These are phyloP conservation scores for Sminthurides aquaticus DNA, from an alignment of 2,888 invertebrate genomes.

Conservation along the genomic window DNA sequence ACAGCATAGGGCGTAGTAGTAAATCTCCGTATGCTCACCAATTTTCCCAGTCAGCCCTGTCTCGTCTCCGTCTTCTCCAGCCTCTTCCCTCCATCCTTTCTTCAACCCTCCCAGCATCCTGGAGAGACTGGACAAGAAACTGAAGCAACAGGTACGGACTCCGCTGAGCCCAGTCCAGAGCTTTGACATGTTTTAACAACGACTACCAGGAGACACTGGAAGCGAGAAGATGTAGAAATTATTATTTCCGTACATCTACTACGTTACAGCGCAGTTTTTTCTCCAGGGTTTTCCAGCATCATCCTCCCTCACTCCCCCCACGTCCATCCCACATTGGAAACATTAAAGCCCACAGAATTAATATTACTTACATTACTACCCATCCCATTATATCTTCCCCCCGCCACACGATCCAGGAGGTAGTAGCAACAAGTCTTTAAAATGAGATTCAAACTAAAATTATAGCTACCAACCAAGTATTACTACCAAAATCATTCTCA, in stretches of 20 bases:
- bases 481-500: no score
- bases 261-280: no score
- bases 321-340: no score
- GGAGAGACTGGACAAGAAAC: no score
- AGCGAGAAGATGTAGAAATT: no score
- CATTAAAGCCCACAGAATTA: not conserved
- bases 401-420: not conserved
- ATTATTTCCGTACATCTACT: no score
- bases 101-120: not conserved
- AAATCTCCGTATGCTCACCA: no score
- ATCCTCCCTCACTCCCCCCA: no score
- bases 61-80: not conserved
- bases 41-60: no score
- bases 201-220: not conserved
- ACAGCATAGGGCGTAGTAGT: no score
- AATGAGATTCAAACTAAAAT: not conserved
- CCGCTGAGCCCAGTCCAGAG: not conserved
- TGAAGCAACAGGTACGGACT: no score
- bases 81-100: not conserved
- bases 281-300: not conserved
- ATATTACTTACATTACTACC: no score
- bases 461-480: not conserved
- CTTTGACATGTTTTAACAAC: not conserved
- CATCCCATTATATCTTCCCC: not conserved
- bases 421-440: not conserved